These are phyloP conservation scores for Dione juno DNA, from an alignment of 2,888 invertebrate genomes.

Conservation along the genomic window DNA sequence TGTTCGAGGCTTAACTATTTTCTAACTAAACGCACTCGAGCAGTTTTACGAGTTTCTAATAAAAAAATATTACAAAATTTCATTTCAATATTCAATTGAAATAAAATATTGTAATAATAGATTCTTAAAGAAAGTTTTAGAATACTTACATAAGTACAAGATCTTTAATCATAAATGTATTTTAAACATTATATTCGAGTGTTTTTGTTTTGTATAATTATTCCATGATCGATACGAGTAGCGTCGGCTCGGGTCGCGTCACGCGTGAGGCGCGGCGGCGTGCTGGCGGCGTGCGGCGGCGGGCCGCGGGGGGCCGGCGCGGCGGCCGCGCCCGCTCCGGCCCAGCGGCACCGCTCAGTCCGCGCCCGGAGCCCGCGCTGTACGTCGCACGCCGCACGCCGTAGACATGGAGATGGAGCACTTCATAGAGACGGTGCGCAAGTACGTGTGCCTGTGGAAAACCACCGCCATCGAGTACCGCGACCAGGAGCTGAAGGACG, in stretches of 20 bases:
- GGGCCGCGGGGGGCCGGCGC: conserved; percentile 43
- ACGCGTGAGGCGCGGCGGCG: neutral
- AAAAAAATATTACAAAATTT: too few species aligned
- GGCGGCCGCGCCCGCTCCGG: conserved; percentile 44
- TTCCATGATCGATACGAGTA: neutral
- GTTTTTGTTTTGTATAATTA: neutral
- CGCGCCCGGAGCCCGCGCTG: conserved; percentile 47
- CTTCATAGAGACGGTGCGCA: conserved; percentile 75
- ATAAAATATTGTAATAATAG: too few species aligned
- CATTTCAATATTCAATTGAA: too few species aligned
- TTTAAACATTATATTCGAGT: neutral
- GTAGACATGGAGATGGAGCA: conserved; percentile 66
- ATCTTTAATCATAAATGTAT: neutral
- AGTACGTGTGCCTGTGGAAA: conserved; percentile 79
- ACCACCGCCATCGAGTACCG: conserved; percentile 77
- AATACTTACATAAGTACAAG: too few species aligned
- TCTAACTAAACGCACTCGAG: too few species aligned
- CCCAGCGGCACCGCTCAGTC: conserved; percentile 42
- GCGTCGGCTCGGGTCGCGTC: neutral
- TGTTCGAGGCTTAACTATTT: too few species aligned
- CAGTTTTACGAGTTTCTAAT: too few species aligned
- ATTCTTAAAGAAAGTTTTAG: too few species aligned
- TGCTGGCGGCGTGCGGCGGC: conserved; percentile 12
- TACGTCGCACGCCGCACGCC: conserved; percentile 46
- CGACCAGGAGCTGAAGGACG: conserved; percentile 80